A percentile compares a stretch with the other conserved stretches of the same genome.
These are phyloP conservation scores for Corythornis madagascariensis DNA, from an alignment of 2,113 vertebrate species.

Conservation along the genomic window DNA sequence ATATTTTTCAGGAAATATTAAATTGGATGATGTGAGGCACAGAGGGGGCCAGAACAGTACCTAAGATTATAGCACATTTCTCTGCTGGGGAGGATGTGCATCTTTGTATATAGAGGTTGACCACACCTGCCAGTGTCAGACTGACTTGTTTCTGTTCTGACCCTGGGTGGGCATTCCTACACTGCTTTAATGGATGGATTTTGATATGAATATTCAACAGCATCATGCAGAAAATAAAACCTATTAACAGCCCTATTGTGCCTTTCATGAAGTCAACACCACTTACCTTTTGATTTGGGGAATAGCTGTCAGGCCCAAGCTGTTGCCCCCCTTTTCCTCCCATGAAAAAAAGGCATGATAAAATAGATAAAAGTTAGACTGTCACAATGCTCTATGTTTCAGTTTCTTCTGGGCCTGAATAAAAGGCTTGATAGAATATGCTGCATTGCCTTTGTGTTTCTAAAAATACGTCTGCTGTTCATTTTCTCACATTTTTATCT, in stretches of 20 bases:
- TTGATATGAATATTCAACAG: not conserved
- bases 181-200: not conserved
- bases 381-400: not conserved
- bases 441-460: not conserved
- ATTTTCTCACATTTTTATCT: constrained; percentile 8
- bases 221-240: not conserved
- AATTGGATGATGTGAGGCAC: not conserved
- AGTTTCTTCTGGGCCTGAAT: not conserved
- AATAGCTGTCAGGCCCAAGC: not conserved
- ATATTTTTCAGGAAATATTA: not conserved
- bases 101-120: not conserved
- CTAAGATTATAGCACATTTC: not conserved
- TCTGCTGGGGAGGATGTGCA: not conserved
- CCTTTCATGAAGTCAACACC: not conserved
- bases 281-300: not conserved
- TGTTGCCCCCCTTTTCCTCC: not conserved
- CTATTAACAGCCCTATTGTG: not conserved
- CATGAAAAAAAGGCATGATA: not conserved
- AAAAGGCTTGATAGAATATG: not conserved
- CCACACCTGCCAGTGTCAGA: not conserved
- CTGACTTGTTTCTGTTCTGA: not conserved
- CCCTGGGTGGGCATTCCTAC: not conserved
- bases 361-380: not conserved
- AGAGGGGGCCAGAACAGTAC: not conserved
- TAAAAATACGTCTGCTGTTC: not conserved